phyloP scores from a whole-genome alignment of 2,888 invertebrate genomes.

The Antheraea yamamai region DNA sequence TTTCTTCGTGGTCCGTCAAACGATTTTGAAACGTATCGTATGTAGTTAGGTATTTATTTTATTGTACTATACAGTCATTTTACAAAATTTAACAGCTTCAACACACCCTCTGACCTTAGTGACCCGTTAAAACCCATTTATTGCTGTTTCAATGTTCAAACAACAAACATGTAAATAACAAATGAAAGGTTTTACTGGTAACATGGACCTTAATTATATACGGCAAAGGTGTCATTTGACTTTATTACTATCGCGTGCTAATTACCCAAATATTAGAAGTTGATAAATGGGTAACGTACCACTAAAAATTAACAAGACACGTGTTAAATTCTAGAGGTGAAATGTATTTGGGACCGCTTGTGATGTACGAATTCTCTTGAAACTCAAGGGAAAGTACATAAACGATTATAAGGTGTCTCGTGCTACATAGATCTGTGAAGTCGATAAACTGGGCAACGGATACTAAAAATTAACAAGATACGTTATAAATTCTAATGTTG shows the following conservation, averaged over 20 bases:
- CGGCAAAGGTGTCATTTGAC: not conserved
- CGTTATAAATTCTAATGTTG: not conserved
- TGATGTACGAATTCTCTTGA: no score
- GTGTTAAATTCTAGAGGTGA: not conserved
- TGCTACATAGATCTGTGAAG: not conserved
- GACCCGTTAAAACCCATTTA: not conserved
- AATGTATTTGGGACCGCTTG: no score
- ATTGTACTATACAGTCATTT: not conserved
- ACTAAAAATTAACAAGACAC: slow-evolving; percentile 1
- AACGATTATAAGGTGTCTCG: no score
- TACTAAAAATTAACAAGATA: not conserved
- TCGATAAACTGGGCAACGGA: not conserved
- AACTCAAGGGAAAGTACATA: no score
- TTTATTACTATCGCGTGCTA: not conserved
- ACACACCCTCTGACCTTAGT: slow-evolving; percentile 6
- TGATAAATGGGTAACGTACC: not conserved
- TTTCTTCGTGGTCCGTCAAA: no score
- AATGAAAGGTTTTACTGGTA: slow-evolving; percentile 4
- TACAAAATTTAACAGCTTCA: not conserved
- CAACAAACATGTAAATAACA: slow-evolving; percentile 7
- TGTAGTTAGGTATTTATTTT: not conserved
- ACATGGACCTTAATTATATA: not conserved
- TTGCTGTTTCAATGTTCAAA: slow-evolving; percentile 10
- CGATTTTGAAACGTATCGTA: not conserved
- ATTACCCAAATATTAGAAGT: slow-evolving; percentile 3